Evolutionary conservation across 2,113 vertebrate genomes (phyloP), one percentile per base, ranked within the genome.

Genomic region (Antigone vipio): DNA sequence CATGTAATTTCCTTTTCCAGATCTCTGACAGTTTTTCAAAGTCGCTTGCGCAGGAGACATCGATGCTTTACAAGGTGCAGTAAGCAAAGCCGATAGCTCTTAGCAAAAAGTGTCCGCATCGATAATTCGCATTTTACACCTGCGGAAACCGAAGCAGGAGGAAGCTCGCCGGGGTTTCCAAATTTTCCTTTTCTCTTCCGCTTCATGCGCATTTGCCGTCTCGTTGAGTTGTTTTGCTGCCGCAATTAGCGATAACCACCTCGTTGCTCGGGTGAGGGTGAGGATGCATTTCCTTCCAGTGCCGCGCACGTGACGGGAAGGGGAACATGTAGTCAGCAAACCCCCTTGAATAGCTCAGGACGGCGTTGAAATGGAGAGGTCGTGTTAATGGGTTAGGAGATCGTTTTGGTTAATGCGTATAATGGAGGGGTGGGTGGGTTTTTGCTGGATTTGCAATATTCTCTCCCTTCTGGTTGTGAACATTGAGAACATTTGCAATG

Each of bases 361-460:
- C 18, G 59, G n/a, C 3, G 6, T 34, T 49, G 77, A 42, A 44
- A 29, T 47, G 2, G 7, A 45, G 78, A 64, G 26, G 44, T 58
- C 5, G 1, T 42, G 23, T 38, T 84, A 6, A 52, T 40, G 73
- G 55, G 5, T 52, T 47, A 32, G 40, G 49, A 67, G 66, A 38
- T 49, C 2, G 1, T 34, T 84, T 66, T 29, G n/a, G 45, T 69
- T 87, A 24, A 47, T 64, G 14, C n/a, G 4, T 24, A 2, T 19
- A 71, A 34, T 0, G 1, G 4, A 21, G 42, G 55, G 19, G 16
- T 21, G n/a, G 42, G 24, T 63, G 45, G 0, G 0, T 9, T 79
- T 89, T 50, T 77, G 58, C 71, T 86, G 47, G 40, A 29, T 68
- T 72, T 85, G 56, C 50, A 20, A 30, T 55, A 32, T 81, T 85